Base-by-base conservation (phyloP, 1,140 invertebrate genomes). In the Scaptodrosophila lebanonensis region DNA sequence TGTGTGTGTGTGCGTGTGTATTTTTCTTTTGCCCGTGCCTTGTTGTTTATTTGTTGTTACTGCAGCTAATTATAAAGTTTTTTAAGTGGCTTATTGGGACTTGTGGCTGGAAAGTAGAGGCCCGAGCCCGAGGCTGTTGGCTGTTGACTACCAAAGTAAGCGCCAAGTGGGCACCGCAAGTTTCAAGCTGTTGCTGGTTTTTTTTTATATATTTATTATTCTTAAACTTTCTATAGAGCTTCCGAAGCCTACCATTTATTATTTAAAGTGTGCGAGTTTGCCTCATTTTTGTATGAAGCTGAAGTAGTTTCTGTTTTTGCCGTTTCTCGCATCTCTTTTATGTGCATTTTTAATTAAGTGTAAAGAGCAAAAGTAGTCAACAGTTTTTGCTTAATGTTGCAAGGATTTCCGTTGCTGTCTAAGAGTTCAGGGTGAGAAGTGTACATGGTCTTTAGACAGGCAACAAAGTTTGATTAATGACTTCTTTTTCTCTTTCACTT, bases 41-140 rank as follows among this genome's bases (percentile, higher is more conserved):
- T 20, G 16, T 29, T 18, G 30, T 20, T 4, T 25, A 4, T 25
- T 25, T 45, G 58, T 38, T 50, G 51, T 49, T 45, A 48, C 70
- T 73, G 69, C 49, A 73, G 73, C 77, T 79, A 79, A 79, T 79
- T 79, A 79, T 79, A 79, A 79, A 79, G 68, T 79, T 79, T 66
- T 79, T 82, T 79, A 79, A 79, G 75, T 79, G 75, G 73, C 75
- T 79, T 79, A 82, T 79, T 79, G 73, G 69, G 75, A 82, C 60
- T 71, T 73, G 73, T 40, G 75, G 73, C 61, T 71, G 58, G 39
- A 30, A n/a, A 39, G 54, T n/a, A n/a, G n/a, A n/a, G n/a, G n/a
- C n/a, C n/a, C n/a, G n/a, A n/a, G n/a, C n/a, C n/a, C n/a, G n/a
- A n/a, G n/a, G n/a, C n/a, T n/a, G n/a, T n/a, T n/a, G n/a, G n/a